These are phyloP conservation scores for Pocillopora grandis DNA, from an alignment of 92 coral and sea anemone species.

Conservation along the genomic window DNA sequence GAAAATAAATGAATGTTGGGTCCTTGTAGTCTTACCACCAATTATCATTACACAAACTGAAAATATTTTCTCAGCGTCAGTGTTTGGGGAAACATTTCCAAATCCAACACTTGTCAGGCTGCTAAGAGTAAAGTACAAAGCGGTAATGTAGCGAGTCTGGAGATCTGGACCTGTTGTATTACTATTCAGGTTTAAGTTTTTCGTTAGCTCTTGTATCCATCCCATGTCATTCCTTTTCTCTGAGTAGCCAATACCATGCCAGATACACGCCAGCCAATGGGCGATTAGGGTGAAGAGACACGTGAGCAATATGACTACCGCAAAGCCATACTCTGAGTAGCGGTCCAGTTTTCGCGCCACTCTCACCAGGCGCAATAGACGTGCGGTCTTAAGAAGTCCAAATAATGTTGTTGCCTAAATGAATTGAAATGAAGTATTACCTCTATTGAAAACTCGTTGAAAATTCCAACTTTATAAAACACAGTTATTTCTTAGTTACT, in stretches of 20 bases:
- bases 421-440: neutral
- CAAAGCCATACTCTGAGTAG: constrained; percentile 96
- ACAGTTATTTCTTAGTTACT: too few relatives aligned
- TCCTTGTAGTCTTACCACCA: constrained; percentile 75
- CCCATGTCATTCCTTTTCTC: constrained; percentile 59
- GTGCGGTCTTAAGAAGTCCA: constrained; percentile 91
- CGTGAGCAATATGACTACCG: constrained; percentile 91
- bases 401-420: constrained; percentile 79
- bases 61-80: constrained; percentile 87
- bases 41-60: constrained; percentile 89
- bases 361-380: constrained; percentile 91
- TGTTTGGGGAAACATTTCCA: constrained; percentile 95
- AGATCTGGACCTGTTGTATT: constrained; percentile 47
- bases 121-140: constrained; percentile 87
- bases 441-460: neutral
- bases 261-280: constrained; percentile 97
- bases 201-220: constrained; percentile 71
- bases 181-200: constrained; percentile 37
- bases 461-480: neutral
- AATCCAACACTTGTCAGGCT: constrained; percentile 97
- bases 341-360: constrained; percentile 97
- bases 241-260: constrained; percentile 82
- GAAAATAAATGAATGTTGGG: neutral
- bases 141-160: constrained; percentile 76
- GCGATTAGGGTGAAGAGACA: constrained; percentile 88